A percentile compares a stretch with the other conserved stretches of the same genome.
phyloP scores from a whole-genome alignment of 64 coral and sea anemone species.

The Catalaphyllia jardinei region DNA sequence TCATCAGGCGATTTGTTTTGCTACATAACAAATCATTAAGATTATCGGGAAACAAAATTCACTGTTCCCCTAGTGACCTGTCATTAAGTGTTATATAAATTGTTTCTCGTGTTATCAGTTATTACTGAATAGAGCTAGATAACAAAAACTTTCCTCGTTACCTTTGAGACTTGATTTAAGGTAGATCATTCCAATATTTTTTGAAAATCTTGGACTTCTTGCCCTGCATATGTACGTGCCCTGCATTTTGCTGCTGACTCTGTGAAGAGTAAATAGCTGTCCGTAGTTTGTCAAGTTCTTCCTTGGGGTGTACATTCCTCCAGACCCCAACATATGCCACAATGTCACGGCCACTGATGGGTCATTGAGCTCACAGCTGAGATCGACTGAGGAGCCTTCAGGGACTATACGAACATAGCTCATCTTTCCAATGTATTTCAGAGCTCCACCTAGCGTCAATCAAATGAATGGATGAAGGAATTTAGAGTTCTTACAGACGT shows the following conservation, averaged over 20 bases:
- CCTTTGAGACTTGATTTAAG: not conserved
- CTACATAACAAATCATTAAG: too few relatives aligned
- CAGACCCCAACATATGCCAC: slow-evolving; percentile 28
- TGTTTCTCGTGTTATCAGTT: too few relatives aligned
- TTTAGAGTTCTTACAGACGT: too few relatives aligned
- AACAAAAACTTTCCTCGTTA: not conserved
- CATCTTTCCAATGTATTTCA: not conserved
- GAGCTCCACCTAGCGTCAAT: not conserved
- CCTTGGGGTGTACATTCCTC: slow-evolving; percentile 16
- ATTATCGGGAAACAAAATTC: too few relatives aligned
- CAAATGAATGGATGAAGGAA: not conserved
- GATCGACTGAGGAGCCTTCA: slow-evolving; percentile 25
- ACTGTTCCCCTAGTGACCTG: too few relatives aligned
- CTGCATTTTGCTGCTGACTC: not conserved
- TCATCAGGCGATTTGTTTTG: too few relatives aligned
- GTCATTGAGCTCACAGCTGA: slow-evolving; percentile 28
- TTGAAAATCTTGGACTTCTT: not conserved
- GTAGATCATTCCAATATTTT: not conserved
- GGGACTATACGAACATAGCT: not conserved
- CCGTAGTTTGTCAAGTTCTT: slow-evolving; percentile 36
- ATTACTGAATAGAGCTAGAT: too few relatives aligned
- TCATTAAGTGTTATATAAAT: too few relatives aligned
- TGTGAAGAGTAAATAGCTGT: slow-evolving; percentile 37
- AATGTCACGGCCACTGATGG: not conserved
- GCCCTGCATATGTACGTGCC: slow-evolving; percentile 43